phyloP scores from a whole-genome alignment of 2,113 vertebrate species.

The Indicator maculatus region DNA sequence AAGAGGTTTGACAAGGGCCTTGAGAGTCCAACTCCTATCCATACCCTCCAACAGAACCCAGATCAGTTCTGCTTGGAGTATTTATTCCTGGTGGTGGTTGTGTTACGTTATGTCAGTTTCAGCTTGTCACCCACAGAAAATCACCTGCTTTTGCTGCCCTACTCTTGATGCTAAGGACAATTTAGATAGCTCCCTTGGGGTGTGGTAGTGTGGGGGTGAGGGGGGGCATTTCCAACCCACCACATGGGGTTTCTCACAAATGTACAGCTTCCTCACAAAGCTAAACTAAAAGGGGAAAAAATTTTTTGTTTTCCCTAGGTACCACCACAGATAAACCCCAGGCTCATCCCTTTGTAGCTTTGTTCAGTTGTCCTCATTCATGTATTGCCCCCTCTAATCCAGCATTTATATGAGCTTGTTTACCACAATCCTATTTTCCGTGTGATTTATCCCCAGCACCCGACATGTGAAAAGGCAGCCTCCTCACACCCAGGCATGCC shows the following conservation, averaged over 20 bases:
- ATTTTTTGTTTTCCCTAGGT: accelerated
- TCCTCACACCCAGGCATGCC: accelerated
- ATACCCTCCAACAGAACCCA: background rate
- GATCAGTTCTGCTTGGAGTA: background rate
- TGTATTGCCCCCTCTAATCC: background rate
- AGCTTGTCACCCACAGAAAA: background rate
- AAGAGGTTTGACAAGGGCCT: background rate
- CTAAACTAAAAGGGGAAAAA: background rate
- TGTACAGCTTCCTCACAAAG: background rate
- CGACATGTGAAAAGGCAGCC: background rate
- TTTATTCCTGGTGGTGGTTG: background rate
- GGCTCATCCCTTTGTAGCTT: background rate
- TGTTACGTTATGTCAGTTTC: background rate
- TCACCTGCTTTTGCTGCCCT: background rate
- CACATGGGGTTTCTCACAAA: background rate
- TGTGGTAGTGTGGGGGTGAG: too few species aligned
- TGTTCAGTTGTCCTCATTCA: background rate
- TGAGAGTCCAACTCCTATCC: background rate
- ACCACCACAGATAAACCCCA: background rate
- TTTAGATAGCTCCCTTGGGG: background rate
- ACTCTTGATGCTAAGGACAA: background rate
- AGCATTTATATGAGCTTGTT: constrained; percentile 56
- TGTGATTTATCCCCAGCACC: constrained; percentile 31
- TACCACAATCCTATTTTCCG: constrained; percentile 29
- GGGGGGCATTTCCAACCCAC: too few species aligned